A percentile compares a stretch with the other conserved stretches of the same genome.
phyloP scores from a whole-genome alignment of 2,888 invertebrate species.

The Beris chalybata region DNA sequence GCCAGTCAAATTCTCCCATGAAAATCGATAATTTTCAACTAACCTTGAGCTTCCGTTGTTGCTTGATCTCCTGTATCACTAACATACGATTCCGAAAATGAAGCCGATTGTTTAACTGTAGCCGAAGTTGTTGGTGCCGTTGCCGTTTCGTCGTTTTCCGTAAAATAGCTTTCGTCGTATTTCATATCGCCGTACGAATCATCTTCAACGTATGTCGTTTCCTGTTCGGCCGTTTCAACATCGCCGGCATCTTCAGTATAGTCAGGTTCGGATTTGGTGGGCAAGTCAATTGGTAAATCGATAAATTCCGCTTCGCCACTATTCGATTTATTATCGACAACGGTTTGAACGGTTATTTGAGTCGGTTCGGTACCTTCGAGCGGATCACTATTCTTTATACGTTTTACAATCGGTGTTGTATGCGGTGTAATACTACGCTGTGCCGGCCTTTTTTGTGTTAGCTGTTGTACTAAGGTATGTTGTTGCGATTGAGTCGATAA shows the following conservation, averaged over 20 bases:
- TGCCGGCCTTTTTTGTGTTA: slow-evolving; percentile 52
- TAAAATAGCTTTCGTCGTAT: slow-evolving; percentile 57
- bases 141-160: slow-evolving; percentile 55
- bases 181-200: slow-evolving; percentile 68
- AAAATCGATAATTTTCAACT: slow-evolving; percentile 44
- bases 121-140: slow-evolving; percentile 54
- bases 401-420: slow-evolving; percentile 40
- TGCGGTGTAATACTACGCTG: slow-evolving; percentile 50
- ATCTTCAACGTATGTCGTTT: slow-evolving; percentile 66
- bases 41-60: slow-evolving; percentile 58
- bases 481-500: slow-evolving; percentile 49
- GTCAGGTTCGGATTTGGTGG: slow-evolving; percentile 70
- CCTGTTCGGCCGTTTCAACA: slow-evolving; percentile 65
- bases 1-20: slow-evolving; percentile 15
- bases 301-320: slow-evolving; percentile 55
- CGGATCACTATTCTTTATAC: slow-evolving; percentile 61
- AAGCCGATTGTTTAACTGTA: slow-evolving; percentile 48
- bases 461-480: slow-evolving; percentile 43
- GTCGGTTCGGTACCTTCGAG: slow-evolving; percentile 63
- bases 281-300: slow-evolving; percentile 58
- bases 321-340: slow-evolving; percentile 46
- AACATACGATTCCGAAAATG: slow-evolving; percentile 53
- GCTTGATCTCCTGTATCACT: slow-evolving; percentile 54
- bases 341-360: slow-evolving; percentile 60
- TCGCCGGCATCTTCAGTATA: slow-evolving; percentile 67